Evolutionary conservation across 2,797 vertebrate species (phyloP).

Genomic region (Malurus splendens): DNA sequence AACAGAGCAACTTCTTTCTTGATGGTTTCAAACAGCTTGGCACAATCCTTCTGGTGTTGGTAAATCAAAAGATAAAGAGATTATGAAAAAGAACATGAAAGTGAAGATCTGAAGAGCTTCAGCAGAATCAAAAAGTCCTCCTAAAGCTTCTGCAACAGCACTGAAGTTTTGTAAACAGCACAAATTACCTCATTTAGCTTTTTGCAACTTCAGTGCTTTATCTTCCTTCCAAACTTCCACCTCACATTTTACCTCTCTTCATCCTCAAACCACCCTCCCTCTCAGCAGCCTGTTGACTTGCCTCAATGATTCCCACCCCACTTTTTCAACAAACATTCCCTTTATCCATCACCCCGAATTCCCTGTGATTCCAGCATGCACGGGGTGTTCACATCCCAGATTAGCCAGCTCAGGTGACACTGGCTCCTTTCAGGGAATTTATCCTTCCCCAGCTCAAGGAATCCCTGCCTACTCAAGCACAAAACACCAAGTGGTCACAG

Average conservation of each 20-base stretch:
- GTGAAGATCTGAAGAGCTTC: not conserved
- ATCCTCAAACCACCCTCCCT: not conserved
- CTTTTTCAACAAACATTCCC: not conserved
- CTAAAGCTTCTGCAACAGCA: not conserved
- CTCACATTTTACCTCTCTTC: not conserved
- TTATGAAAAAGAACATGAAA: slow-evolving; percentile 16
- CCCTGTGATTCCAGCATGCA: not conserved
- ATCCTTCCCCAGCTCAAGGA: not conserved
- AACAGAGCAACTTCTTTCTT: not conserved
- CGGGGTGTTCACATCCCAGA: accelerated
- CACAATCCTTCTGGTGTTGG: not conserved
- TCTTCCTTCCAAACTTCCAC: not conserved
- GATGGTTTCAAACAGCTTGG: not conserved
- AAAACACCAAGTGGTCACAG: not conserved
- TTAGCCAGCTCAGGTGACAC: not conserved
- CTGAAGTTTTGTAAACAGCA: not conserved
- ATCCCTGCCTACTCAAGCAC: not conserved
- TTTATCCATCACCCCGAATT: accelerated
- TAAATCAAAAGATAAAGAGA: not conserved
- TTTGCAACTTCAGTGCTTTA: not conserved
- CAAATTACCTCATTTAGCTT: not conserved
- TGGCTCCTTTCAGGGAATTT: not conserved
- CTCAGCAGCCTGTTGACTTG: not conserved
- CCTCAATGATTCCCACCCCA: not conserved
- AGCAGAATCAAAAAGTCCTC: not conserved